phyloP scores from a whole-genome alignment of 2,797 vertebrate species.

The Alosa sapidissima region DNA sequence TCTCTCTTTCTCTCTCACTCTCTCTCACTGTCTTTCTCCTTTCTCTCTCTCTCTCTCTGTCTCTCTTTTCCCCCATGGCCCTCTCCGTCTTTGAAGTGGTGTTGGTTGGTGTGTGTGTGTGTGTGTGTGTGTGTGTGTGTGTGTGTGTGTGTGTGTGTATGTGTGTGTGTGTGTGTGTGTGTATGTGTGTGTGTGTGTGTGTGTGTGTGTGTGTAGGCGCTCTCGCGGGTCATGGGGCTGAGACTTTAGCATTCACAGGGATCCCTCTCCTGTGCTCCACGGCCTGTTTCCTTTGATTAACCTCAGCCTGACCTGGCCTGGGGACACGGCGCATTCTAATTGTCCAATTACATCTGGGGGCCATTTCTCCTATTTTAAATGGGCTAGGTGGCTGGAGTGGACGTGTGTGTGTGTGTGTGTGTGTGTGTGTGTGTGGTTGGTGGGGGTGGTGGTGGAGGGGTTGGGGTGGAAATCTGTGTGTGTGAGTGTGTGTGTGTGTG shows the following conservation, averaged over 20 bases:
- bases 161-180: neutral
- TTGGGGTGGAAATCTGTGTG: no score
- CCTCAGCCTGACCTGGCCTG: slow-evolving; percentile 72
- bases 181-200: neutral
- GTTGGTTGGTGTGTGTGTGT: neutral
- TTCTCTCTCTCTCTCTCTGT: neutral
- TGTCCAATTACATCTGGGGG: slow-evolving; percentile 60
- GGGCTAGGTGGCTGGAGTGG: neutral
- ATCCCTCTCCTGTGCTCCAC: neutral
- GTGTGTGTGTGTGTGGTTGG: neutral
- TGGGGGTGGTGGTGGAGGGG: no score
- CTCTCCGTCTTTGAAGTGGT: neutral
- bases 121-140: neutral
- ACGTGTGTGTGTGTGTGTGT: neutral
- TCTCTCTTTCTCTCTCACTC: neutral
- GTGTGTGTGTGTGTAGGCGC: neutral
- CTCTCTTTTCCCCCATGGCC: slow-evolving; percentile 6
- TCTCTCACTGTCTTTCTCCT: neutral
- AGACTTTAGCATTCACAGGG: slow-evolving; percentile 17
- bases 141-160: neutral
- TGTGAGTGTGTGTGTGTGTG: no score
- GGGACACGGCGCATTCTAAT: slow-evolving; percentile 63
- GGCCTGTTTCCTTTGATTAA: slow-evolving; percentile 81
- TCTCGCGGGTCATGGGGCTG: neutral
- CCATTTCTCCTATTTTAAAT: slow-evolving; percentile 1